Evolutionary conservation across 2,888 invertebrate species (phyloP), one percentile per base, ranked within the genome.

Genomic region (Ochlodes sylvanus): DNA sequence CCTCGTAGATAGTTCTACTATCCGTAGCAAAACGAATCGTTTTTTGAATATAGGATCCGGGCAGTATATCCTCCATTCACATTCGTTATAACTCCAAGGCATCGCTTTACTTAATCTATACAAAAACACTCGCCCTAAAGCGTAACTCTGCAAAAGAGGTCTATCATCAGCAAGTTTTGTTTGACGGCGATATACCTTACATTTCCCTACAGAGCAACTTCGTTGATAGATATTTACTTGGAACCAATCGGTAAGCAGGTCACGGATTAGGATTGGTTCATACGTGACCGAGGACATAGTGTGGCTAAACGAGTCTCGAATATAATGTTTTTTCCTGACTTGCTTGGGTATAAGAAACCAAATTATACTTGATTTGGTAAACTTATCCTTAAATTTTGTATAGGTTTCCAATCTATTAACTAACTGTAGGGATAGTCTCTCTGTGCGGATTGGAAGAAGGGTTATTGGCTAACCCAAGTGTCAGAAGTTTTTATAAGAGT

Each of bases 221-320:
- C 70, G 72, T 75, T 80, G 80, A 83, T 81, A 82, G 80, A 81
- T 83, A 79, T 82, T 83, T 78, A 80, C 75, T 80, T 73, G 64
- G 71, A 72, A 62, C 72, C 66, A 70, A 72, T 83, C 72, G 61
- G 63, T 70, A 83, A 68, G 72, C 76, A 17, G 57, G 76, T 74
- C 81, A 80, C 80, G 82, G 71, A 54, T 71, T 32, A 58, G 76
- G 74, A 79, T 80, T 77, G 77, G 75, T 73, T 76, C 75, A 77
- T 77, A 79, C 75, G 77, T 79, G 74, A 75, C 75, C 75, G 72
- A 75, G 72, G 72, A 75, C 74, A 73, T 66, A 58, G 58, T 54
- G 69, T 63, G 69, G 71, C 69, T 71, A 71, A 74, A 71, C 70
- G 72, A 72, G 69, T 73, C 70, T 69, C 73, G 70, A 74, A 72